Base-by-base conservation (phyloP, 2,888 invertebrate genomes). In the Platerodrilus igneus region DNA sequence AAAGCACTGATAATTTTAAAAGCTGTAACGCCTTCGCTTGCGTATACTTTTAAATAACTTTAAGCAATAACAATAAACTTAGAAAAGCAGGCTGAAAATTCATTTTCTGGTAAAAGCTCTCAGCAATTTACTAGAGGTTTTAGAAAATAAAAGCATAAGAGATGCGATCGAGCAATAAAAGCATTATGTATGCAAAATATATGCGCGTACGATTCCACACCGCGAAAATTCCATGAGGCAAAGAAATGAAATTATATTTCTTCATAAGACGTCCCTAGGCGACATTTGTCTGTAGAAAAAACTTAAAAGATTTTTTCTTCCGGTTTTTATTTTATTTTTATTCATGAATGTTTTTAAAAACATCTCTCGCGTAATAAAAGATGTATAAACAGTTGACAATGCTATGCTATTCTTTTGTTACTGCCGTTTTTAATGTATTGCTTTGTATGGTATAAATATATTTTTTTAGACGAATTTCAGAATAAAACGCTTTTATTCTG, bases 231-330 rank as follows among this genome's bases (percentile, higher is more conserved):
- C 52, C 57, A 54, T 53, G 48, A 55, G 51, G 50, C 52, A 51
- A 48, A 51, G 51, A 57, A 59, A 60, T 59, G 57, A 58, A 61
- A 60, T 61, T 59, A 61, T 57, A 59, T 59, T 60, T 59, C 56
- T 57, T 59, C 58, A 58, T 60, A 58, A 60, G 53, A 52, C 53
- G 51, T 60, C 61, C 58, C 61, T 49, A 44, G 59, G 50, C 57
- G 55, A 52, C 50, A 60, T 59, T 61, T 61, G 58, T 59, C 56
- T 53, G 55, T 47, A 39, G 42, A 54, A 54, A 44, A 51, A 57
- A 50, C 58, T 56, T 50, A 53, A n/a, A n/a, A 55, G 56, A 57
- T 58, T 59, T 55, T 54, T 56, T 52, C 48, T 56, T 53, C 54
- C 52, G 48, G 51, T 47, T 55, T 59, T 58, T 60, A 59, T 59